phyloP scores from a whole-genome alignment of 1,140 invertebrate genomes.

The Pomphorhynchus laevis region DNA sequence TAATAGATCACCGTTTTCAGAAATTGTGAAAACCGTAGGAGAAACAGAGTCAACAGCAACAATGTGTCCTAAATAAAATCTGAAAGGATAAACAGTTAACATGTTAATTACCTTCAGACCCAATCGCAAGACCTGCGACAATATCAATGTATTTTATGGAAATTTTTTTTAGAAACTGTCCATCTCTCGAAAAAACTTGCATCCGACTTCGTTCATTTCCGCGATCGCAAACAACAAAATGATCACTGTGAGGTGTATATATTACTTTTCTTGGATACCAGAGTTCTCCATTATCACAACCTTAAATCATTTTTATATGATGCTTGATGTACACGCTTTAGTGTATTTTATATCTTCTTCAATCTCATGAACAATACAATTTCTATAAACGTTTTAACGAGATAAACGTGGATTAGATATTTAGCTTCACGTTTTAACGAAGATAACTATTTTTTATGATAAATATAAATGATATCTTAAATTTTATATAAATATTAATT shows the following conservation, averaged over 20 bases:
- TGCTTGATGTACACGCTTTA: no score
- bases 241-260: slow-evolving; percentile 30
- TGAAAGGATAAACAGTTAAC: not conserved
- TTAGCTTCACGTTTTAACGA: no score
- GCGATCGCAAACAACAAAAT: slow-evolving; percentile 65
- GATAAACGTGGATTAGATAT: no score
- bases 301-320: no score
- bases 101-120: slow-evolving; percentile 29
- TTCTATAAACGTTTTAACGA: no score
- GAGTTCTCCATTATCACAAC: slow-evolving; percentile 48
- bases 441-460: no score
- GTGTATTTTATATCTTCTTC: no score
- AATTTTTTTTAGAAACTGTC: slow-evolving; percentile 44
- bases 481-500: no score
- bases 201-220: slow-evolving; percentile 70
- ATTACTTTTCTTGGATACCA: slow-evolving; percentile 84
- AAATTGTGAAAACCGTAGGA: slow-evolving; percentile 66
- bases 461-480: no score
- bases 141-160: slow-evolving; percentile 72
- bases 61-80: slow-evolving; percentile 28
- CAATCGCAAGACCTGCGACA: slow-evolving; percentile 66
- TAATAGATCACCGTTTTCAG: slow-evolving; percentile 47
- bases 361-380: no score
- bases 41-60: slow-evolving; percentile 82
- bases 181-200: slow-evolving; percentile 40